A percentile compares a stretch with the other conserved stretches of the same genome.
These are phyloP conservation scores for Nannospalax galili DNA, from an alignment of 2,113 vertebrate species.

Conservation along the genomic window DNA sequence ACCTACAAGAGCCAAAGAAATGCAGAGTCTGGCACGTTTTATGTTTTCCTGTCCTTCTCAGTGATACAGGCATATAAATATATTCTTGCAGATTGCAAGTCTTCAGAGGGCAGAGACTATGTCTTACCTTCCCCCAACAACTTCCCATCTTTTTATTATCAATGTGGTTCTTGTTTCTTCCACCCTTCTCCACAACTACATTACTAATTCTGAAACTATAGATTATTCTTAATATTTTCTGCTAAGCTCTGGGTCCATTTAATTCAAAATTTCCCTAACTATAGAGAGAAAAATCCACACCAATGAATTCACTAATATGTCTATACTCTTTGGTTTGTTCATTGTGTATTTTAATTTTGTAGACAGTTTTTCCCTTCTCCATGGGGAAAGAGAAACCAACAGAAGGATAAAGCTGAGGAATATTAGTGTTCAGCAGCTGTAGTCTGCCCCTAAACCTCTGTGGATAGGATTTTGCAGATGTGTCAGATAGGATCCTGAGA, in stretches of 20 bases:
- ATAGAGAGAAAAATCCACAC: neutral
- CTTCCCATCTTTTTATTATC: neutral
- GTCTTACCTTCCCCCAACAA: neutral
- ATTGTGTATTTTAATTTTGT: conserved; percentile 44
- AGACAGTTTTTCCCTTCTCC: neutral
- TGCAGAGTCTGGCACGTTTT: neutral
- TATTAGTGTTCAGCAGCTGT: conserved; percentile 3
- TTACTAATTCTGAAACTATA: neutral
- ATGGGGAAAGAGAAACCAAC: neutral
- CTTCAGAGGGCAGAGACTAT: neutral
- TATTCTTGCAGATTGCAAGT: neutral
- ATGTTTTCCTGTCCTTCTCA: neutral
- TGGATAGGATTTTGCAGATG: conserved; percentile 26
- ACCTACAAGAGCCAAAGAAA: neutral
- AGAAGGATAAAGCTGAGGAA: conserved; percentile 7
- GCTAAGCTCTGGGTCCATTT: neutral
- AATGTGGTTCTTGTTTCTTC: neutral
- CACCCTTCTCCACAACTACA: neutral
- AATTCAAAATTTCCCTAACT: conserved; percentile 5
- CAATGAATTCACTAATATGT: neutral
- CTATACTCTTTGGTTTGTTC: conserved; percentile 16
- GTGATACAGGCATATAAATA: neutral
- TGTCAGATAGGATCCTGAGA: conserved; percentile 10
- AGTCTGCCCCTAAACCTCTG: neutral
- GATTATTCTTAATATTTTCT: conserved; percentile 4